phyloP scores from a whole-genome alignment of 2,888 invertebrate genomes.

The Troglohyphantes excavatus region DNA sequence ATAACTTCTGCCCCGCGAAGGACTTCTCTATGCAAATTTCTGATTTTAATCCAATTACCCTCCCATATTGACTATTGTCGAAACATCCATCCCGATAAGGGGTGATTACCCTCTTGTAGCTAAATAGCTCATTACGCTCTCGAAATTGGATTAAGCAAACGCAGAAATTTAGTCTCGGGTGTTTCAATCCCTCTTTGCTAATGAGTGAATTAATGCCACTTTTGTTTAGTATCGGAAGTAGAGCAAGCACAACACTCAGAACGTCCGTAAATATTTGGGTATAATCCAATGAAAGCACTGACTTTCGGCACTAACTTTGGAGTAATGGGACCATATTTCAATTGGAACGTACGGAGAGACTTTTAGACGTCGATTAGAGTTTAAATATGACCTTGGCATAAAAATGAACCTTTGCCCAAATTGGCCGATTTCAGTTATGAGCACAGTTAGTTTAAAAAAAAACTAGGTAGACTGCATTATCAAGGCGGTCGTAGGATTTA shows the following conservation, averaged over 20 bases:
- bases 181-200: slow-evolving; percentile 32
- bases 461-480: too few relatives aligned
- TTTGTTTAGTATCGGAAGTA: neutral
- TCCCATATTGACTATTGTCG: slow-evolving; percentile 12
- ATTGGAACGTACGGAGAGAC: too few relatives aligned
- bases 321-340: too few relatives aligned
- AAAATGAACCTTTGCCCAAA: too few relatives aligned
- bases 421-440: too few relatives aligned
- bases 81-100: slow-evolving; percentile 36
- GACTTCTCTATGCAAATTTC: neutral
- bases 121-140: slow-evolving; percentile 37
- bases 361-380: too few relatives aligned
- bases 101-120: slow-evolving; percentile 41
- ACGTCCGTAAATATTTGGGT: neutral
- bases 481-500: too few relatives aligned
- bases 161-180: slow-evolving; percentile 15
- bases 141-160: slow-evolving; percentile 42
- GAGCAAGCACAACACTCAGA: neutral
- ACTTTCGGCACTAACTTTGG: too few relatives aligned
- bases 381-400: too few relatives aligned
- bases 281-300: neutral
- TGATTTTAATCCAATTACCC: slow-evolving; percentile 49
- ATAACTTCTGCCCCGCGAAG: neutral
- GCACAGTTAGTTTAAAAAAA: too few relatives aligned
- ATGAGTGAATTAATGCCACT: slow-evolving; percentile 30